A percentile compares a stretch with the other conserved stretches of the same genome.
phyloP scores from a whole-genome alignment of 2,797 vertebrate genomes.

The Alauda arvensis region DNA sequence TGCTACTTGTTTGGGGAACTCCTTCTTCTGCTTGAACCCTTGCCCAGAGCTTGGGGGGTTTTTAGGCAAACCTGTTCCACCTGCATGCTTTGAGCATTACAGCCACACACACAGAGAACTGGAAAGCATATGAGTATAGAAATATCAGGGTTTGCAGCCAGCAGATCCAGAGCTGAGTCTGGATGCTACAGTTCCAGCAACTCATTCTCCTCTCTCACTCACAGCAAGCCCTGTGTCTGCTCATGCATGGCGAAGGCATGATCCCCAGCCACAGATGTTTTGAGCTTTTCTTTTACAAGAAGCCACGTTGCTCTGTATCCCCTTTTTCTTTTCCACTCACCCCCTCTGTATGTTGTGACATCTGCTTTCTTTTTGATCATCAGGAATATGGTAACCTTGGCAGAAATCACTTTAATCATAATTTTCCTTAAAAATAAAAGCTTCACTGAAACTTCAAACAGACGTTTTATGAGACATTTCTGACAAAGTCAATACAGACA shows the following conservation, averaged over 20 bases:
- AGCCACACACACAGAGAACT: not conserved
- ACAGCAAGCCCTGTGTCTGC: not conserved
- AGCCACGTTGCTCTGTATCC: accelerated
- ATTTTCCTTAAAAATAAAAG: not conserved
- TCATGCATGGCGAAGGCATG: accelerated
- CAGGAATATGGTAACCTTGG: not conserved
- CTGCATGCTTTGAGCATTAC: not conserved
- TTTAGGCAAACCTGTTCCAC: not conserved
- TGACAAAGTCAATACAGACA: not conserved
- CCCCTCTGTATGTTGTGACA: not conserved
- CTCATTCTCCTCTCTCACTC: accelerated
- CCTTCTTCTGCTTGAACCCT: not conserved
- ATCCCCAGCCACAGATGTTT: not conserved
- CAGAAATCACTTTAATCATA: not conserved
- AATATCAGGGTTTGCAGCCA: not conserved
- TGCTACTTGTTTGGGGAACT: not conserved
- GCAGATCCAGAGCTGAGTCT: not conserved
- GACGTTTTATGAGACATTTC: not conserved
- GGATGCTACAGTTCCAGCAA: not conserved
- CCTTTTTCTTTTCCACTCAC: not conserved
- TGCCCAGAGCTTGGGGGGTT: not conserved
- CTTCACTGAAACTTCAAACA: not conserved
- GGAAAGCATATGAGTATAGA: not conserved
- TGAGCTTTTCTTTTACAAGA: not conserved
- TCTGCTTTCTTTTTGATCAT: not conserved